phyloP scores from a whole-genome alignment of 2,888 invertebrate genomes.

The Ectemnius cavifrons region DNA sequence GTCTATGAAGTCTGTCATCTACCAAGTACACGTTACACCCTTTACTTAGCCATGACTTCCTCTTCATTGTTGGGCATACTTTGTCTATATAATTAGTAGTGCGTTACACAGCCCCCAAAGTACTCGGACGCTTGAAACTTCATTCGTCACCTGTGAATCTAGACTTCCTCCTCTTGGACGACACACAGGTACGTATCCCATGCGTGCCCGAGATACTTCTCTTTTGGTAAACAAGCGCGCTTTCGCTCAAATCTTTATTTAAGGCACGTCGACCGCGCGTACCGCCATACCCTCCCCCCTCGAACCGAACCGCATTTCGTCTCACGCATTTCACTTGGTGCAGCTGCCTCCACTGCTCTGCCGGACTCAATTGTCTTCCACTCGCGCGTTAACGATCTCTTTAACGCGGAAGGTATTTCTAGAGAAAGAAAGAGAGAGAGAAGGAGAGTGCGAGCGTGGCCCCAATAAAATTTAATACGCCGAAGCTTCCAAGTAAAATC shows the following conservation, averaged over 20 bases:
- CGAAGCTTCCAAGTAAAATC: too few relatives aligned
- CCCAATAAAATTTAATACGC: too few relatives aligned
- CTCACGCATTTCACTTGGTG: too few relatives aligned
- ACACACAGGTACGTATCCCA: slow-evolving; percentile 3
- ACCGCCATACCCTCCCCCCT: not conserved
- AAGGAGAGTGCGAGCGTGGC: too few relatives aligned
- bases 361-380: too few relatives aligned
- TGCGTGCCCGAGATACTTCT: slow-evolving; percentile 11
- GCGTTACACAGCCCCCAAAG: slow-evolving; percentile 27
- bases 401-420: too few relatives aligned
- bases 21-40: too few relatives aligned
- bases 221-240: slow-evolving; percentile 29
- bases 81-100: slow-evolving; percentile 45
- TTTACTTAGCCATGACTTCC: too few relatives aligned
- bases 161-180: slow-evolving; percentile 17
- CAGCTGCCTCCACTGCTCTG: too few relatives aligned
- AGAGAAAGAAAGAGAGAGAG: too few relatives aligned
- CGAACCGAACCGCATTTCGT: too few relatives aligned
- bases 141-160: slow-evolving; percentile 33
- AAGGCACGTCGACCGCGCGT: slow-evolving; percentile 2
- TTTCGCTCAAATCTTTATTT: slow-evolving; percentile 2
- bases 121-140: slow-evolving; percentile 19
- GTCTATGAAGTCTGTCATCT: slow-evolving; percentile 16
- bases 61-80: slow-evolving; percentile 1
- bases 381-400: too few relatives aligned